Base-by-base conservation (phyloP, 2,113 vertebrate species). In the Anser cygnoides region DNA sequence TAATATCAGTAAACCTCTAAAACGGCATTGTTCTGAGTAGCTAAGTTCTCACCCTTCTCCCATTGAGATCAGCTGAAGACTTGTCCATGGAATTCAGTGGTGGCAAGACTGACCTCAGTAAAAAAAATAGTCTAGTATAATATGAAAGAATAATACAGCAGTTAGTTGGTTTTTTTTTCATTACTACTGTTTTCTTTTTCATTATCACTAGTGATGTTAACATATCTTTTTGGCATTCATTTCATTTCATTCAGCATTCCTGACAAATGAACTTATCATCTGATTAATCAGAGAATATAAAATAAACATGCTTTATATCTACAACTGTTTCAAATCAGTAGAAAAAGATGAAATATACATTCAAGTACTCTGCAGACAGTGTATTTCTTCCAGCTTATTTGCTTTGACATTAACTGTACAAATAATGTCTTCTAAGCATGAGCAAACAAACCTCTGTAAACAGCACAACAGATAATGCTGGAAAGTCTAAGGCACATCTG, bases 321-420 rank as follows among this genome's bases (percentile, higher is more conserved):
- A 50, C 31, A 92, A 71, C 39, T 73, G 29, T 92, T 95, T 84
- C 33, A 84, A 94, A 90, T 57, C 20, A 66, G 54, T 88, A 80
- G 35, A 49, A 82, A 76, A 84, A 82, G 11, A 91, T 80, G 22
- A 92, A 44, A 50, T 77, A 33, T 43, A 76, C 25, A 57, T 19
- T 77, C 3, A 25, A 68, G 43, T 52, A 79, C 55, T 77, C 68
- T 71, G 80, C 86, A 93, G 80, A 83, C 37, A 90, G 31, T 72
- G 9, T 43, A 85, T 94, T 90, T 96, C 70, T 85, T 89, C 68
- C 35, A 76, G 43, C 16, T 90, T 95, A 90, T 89, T 87, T 92
- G 67, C 28, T 95, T 94, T 96, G 89, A 89, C 92, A 92, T 91
- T 65, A 90, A 17, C 70, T 85, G 58, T 71, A 75, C 37, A 95